Base-by-base conservation (phyloP, 2,797 vertebrate genomes). In the Sciaenops ocellatus region DNA sequence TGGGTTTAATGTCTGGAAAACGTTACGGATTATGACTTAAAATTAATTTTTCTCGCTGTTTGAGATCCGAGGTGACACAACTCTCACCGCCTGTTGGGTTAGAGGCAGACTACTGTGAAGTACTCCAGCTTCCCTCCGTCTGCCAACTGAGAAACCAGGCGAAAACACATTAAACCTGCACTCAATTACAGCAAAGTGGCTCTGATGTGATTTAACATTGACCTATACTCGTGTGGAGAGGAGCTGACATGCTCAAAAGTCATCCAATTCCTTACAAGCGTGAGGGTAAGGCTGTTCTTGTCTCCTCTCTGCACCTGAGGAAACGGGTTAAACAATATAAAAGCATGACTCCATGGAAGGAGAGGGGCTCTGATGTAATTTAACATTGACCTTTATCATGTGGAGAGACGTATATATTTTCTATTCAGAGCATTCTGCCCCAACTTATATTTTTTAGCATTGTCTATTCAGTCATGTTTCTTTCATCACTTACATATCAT, bases 161-260 rank as follows among this genome's bases (percentile, higher is more conserved):
- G 16, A 48, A 68, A 79, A 64, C 47, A 64, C 81, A 69, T 75
- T 71, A 67, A 77, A 78, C 30, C 73, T n/a, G 66, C 61, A n/a
- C 56, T 73, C 77, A 48, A 13, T 72, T 42, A 69, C 75, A 71
- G 63, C 30, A 68, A 64, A 81, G 63, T 51, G 74, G 17, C 69
- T 69, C 50, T 57, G 80, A 81, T 82, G 81, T 76, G 55, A 85
- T 80, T 85, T 61, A 78, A 74, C 63, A 2, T 9, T 73, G 71
- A 81, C 80, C 76, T 82, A n/a, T 66, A 68, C 63, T 22, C 63
- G 2, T 18, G 30, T 48, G 59, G 70, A 68, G 76, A 73, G 65
- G 42, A 79, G 38, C 46, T 20, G 55, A 78, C 52, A 41, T 20
- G 52, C 60, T 66, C 42, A 57, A 48, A 62, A 72, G 60, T 73